Conservation (phyloP, 2,113 vertebrate species). For the Oreamnos americanus region DNA sequence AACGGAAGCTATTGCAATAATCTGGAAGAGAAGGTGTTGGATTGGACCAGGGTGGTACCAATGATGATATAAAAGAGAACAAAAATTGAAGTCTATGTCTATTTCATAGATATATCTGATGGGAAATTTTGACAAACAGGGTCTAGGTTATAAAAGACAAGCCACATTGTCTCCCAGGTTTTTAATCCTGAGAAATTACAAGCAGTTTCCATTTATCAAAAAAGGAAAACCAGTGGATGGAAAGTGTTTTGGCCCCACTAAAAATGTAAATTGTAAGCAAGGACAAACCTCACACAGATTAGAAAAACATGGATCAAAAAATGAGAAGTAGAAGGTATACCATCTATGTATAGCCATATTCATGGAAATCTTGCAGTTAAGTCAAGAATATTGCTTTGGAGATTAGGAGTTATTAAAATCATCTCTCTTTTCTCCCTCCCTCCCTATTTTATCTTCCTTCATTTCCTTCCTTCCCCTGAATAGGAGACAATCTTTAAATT, state of each 20-base stretch:
- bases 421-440: accelerated
- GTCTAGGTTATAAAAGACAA: not conserved
- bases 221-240: not conserved
- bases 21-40: not conserved
- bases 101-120: not conserved
- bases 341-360: not conserved
- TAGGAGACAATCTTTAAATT: not conserved
- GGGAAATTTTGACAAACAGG: not conserved
- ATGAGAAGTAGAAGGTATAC: not conserved
- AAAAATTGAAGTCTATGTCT: not conserved
- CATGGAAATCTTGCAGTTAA: not conserved
- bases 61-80: not conserved
- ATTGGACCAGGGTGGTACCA: not conserved
- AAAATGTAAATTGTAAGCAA: not conserved
- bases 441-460: no score
- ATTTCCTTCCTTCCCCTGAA: not conserved
- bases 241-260: not conserved
- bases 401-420: not conserved
- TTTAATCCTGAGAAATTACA: not conserved
- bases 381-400: not conserved
- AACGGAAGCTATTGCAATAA: not conserved
- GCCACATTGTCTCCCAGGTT: not conserved
- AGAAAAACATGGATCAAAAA: not conserved
- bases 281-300: not conserved
- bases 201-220: not conserved